Percentiles rank a stretch among this genome's conserved stretches.
phyloP scores from a whole-genome alignment of 2,797 vertebrate species.

The Thamnophis elegans region DNA sequence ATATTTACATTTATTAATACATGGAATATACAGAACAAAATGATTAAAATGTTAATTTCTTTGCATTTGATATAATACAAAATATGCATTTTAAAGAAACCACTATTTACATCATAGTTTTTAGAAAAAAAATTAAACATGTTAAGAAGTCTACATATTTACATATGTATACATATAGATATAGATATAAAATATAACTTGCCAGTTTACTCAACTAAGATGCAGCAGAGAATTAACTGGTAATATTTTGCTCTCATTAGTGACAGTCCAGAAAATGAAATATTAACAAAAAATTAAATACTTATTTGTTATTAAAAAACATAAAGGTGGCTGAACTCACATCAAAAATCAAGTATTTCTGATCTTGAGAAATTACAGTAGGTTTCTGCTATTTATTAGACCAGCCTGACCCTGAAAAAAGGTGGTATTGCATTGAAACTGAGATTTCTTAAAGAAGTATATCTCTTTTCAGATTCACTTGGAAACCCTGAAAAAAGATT shows the following conservation, averaged over 20 bases:
- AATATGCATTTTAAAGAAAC: constrained; percentile 98
- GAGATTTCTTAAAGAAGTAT: neutral
- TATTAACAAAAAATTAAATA: constrained; percentile 59
- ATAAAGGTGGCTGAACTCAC: constrained; percentile 60
- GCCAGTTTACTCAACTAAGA: constrained; percentile 74
- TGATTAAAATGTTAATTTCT: constrained; percentile 93
- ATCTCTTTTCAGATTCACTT: neutral
- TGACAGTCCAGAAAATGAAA: constrained; percentile 68
- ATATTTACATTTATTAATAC: constrained; percentile 92
- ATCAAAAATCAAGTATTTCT: neutral
- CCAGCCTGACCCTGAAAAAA: neutral
- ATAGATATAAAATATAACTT: constrained; percentile 78
- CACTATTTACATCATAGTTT: constrained; percentile 92
- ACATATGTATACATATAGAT: constrained; percentile 73
- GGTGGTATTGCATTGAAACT: neutral
- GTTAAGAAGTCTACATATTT: constrained; percentile 78
- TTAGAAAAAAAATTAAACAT: constrained; percentile 80
- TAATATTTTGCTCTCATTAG: constrained; percentile 74
- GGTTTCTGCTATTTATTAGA: neutral
- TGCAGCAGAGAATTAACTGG: constrained; percentile 76
- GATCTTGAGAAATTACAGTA: neutral
- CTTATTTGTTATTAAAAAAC: constrained; percentile 55
- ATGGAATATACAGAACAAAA: constrained; percentile 94
- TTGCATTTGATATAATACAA: constrained; percentile 94
- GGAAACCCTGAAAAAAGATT: neutral